Base-by-base conservation (phyloP, 2,113 vertebrate species). In the Psilopsiagon aurifrons region DNA sequence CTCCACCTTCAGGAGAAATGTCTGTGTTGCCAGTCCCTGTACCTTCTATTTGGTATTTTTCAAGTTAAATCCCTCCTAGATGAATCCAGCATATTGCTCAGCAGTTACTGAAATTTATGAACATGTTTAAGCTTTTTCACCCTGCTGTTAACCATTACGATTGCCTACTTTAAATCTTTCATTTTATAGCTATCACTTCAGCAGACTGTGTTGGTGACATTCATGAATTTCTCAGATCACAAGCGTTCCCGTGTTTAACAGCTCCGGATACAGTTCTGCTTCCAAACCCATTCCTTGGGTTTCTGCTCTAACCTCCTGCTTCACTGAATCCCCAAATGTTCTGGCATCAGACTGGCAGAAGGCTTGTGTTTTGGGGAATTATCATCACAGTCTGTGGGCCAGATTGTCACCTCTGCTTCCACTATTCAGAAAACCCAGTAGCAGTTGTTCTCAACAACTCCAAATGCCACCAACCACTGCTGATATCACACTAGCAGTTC, bases 71-170 rank as follows among this genome's bases (percentile, higher is more conserved):
- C 77, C 85, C 81, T 79, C 77, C 80, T 92, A 76, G 91, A 94
- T 89, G 86, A 96, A 91, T 87, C 86, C 81, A 74, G 62, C 69
- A 76, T 94, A 93, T 94, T 91, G 90, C 94, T 94, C 88, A 75
- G 94, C 88, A 89, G 86, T 94, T 95, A 93, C 62, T 96, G 95
- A 93, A 94, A 95, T 96, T 96, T 94, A 96, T 95, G 92, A 95
- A 94, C 80, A 60, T 37, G 92, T 91, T 96, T 92, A 92, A 96
- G 91, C 69, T 93, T 93, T 96, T 90, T 93, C 83, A 88, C 63
- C 88, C 77, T 2, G 57, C 95, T 86, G 74, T 95, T 96, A 96
- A 91, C 86, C 88, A 92, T 73, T 93, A 83, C 79, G 90, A 96
- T 66, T 92, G 78, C 94, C 82, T 86, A 66, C 76, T 89, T 84